Conservation (phyloP, 2,113 vertebrate species). For the Sorex araneus region DNA sequence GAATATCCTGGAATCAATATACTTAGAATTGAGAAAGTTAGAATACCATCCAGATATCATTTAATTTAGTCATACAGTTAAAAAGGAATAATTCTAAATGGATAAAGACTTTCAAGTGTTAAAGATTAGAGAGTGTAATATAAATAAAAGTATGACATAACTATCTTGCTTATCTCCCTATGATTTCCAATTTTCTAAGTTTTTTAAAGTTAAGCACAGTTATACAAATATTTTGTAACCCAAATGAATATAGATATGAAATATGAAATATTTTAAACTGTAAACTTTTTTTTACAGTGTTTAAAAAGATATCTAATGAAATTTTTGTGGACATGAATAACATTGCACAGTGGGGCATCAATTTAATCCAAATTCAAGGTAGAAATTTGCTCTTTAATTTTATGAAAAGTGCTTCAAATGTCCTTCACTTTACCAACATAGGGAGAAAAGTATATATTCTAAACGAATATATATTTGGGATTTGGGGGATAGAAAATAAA, state of each 20-base stretch:
- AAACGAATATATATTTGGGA: neutral
- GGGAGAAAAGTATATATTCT: neutral
- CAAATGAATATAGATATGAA: neutral
- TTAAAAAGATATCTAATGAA: slow-evolving; percentile 13
- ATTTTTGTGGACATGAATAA: slow-evolving; percentile 12
- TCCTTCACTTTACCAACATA: slow-evolving; percentile 4
- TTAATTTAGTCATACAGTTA: neutral
- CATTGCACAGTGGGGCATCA: slow-evolving; percentile 29
- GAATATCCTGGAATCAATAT: neutral
- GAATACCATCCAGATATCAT: neutral
- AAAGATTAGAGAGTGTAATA: neutral
- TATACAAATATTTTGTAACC: neutral
- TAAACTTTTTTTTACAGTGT: slow-evolving; percentile 11
- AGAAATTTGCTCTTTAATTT: slow-evolving; percentile 35
- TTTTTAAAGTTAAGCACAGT: neutral
- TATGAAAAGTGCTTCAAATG: slow-evolving; percentile 36
- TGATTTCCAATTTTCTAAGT: neutral
- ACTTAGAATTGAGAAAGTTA: slow-evolving; percentile 37
- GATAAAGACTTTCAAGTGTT: neutral
- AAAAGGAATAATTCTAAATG: neutral
- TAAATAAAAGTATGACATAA: neutral
- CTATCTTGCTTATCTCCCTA: neutral
- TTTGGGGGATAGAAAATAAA: neutral
- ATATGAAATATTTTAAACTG: slow-evolving; percentile 27
- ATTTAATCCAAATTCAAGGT: slow-evolving; percentile 52